A percentile compares a stretch with the other conserved stretches of the same genome.
Conservation (phyloP, 2,113 vertebrate species). For the Ammodytes dubius region DNA sequence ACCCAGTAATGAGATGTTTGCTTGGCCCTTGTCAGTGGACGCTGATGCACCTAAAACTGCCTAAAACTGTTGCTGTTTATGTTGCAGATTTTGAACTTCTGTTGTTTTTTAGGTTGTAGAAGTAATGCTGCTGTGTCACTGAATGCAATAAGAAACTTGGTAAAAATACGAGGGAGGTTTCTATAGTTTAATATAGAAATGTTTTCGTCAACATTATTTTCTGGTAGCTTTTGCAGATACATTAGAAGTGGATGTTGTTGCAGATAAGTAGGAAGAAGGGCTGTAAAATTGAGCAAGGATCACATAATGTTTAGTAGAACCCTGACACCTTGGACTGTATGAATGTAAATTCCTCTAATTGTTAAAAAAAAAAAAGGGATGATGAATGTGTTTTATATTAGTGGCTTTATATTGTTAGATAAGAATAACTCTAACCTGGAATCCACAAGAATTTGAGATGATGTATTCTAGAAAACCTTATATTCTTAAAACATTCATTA, state of each 20-base stretch:
- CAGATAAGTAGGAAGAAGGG: constrained; percentile 7
- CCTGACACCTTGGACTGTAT: neutral
- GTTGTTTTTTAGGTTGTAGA: constrained; percentile 15
- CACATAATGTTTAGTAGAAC: neutral
- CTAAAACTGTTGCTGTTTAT: neutral
- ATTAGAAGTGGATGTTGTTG: neutral
- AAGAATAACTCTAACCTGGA: neutral
- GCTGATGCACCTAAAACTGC: neutral
- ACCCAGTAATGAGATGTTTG: neutral
- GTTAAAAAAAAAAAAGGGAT: too few species aligned
- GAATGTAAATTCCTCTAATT: constrained; percentile 16
- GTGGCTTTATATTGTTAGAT: constrained; percentile 7
- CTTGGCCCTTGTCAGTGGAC: neutral
- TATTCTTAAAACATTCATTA: neutral
- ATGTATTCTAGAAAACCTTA: constrained; percentile 4
- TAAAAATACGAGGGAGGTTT: constrained; percentile 1
- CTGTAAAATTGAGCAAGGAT: constrained; percentile 2
- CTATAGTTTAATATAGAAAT: constrained; percentile 5
- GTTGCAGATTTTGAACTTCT: neutral
- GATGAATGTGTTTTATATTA: constrained; percentile 3
- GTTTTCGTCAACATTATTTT: neutral
- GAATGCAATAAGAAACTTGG: constrained; percentile 22
- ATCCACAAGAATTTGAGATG: neutral
- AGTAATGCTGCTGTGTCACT: constrained; percentile 43
- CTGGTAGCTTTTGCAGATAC: neutral